Evolutionary conservation across 2,113 vertebrate species (phyloP).

Genomic region (Pongo abelii): DNA sequence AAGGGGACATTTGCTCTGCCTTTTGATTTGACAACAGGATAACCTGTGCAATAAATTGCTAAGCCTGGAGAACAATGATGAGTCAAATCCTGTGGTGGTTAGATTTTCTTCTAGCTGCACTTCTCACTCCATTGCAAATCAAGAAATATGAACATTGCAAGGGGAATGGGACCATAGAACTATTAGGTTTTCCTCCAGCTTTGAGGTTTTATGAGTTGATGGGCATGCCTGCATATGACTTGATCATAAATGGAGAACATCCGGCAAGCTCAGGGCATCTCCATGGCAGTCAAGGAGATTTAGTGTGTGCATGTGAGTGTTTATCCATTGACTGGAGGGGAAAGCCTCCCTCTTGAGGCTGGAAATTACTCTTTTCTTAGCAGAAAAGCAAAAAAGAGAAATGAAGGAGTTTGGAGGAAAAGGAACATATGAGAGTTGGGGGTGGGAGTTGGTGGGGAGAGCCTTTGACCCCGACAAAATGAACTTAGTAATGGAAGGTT

Average conservation of each 20-base stretch:
- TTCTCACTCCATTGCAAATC: neutral
- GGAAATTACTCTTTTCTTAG: constrained; percentile 17
- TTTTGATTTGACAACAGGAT: neutral
- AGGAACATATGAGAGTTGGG: neutral
- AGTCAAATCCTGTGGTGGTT: neutral
- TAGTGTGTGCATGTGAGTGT: neutral
- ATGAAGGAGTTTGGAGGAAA: neutral
- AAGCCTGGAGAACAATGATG: neutral
- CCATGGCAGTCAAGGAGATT: neutral
- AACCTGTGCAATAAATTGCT: neutral
- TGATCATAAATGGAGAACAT: neutral
- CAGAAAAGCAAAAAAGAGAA: neutral
- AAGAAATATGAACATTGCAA: neutral
- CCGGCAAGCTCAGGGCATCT: neutral
- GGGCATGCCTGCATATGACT: neutral
- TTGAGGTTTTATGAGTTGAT: neutral
- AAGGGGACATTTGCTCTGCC: neutral
- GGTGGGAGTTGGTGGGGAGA: neutral
- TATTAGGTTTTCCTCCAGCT: neutral
- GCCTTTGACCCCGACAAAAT: neutral
- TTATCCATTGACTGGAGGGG: neutral
- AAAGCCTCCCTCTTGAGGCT: neutral
- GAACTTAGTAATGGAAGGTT: neutral
- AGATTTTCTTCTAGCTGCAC: neutral
- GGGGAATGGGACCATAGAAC: neutral